Base-by-base conservation (phyloP, 2,888 invertebrate genomes). In the Spisula solida region DNA sequence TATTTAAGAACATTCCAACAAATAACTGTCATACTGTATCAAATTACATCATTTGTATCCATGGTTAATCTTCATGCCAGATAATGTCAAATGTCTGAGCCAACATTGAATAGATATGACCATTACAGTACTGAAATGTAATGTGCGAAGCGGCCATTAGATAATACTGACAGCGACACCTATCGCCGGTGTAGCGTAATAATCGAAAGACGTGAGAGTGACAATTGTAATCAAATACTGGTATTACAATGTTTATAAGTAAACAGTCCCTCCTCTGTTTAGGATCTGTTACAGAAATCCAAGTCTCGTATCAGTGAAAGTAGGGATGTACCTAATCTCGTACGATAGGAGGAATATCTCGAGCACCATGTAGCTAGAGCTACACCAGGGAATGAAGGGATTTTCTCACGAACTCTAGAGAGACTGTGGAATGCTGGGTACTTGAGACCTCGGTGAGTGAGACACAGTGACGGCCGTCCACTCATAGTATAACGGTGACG, bases 261-360 rank as follows among this genome's bases (percentile, higher is more conserved):
- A 93, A 93, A 93, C 92, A 93, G 82, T 89, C 92, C 93, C 92
- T 89, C 92, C 93, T 93, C 88, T 87, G 80, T 89, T 90, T 88
- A 20, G 88, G 88, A 88, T 90, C 86, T 87, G 82, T 86, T 90
- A 86, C 88, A 89, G 86, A 85, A 83, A 85, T 66, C 79, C 86
- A 47, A 75, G 70, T 55, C 82, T n/a, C 83, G 55, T 90, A 92
- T 92, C 92, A 90, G 92, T 80, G 90, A 90, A 92, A 92, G 91
- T 90, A 79, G 85, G 87, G 89, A 88, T 87, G 75, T 81, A 47
- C 29, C 47, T 88, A 91, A 91, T 88, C 87, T 88, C 78, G 20
- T 56, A 80, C 80, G 91, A 91, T 91, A 90, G 83, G 80, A 20
- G n/a, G 82, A 79, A 91, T 91, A 88, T 70, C 81, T 88, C 20